A percentile compares a stretch with the other conserved stretches of the same genome.
phyloP scores from a whole-genome alignment of 92 coral and sea anemone genomes.

The Desmophyllum pertusum region DNA sequence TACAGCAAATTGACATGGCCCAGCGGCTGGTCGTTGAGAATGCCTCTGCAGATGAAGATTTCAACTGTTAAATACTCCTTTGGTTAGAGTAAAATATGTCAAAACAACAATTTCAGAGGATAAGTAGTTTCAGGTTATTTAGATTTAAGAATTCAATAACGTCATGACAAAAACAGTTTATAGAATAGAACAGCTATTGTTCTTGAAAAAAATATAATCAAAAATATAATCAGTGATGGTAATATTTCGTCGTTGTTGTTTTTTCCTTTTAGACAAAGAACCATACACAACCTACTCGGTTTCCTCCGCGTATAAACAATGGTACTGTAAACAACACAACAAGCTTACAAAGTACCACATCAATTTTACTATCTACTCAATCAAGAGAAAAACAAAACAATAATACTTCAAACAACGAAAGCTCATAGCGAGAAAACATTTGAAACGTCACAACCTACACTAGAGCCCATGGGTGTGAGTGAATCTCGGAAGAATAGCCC shows the following conservation, averaged over 20 bases:
- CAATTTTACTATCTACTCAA: background rate
- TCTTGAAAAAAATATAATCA: too few relatives aligned
- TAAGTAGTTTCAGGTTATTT: too few relatives aligned
- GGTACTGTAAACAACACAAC: background rate
- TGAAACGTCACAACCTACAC: background rate
- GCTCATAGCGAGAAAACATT: background rate
- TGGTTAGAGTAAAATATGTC: too few relatives aligned
- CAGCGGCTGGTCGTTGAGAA: too few relatives aligned
- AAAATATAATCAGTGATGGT: background rate
- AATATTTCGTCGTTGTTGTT: too few relatives aligned
- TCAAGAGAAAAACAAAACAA: background rate
- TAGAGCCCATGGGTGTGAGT: background rate
- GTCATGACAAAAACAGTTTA: background rate
- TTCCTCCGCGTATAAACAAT: background rate
- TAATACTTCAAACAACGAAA: background rate
- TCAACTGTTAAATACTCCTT: too few relatives aligned
- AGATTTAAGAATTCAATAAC: too few relatives aligned
- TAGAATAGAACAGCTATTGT: background rate
- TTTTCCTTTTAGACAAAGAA: background rate
- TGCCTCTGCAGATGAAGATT: too few relatives aligned
- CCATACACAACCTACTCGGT: background rate
- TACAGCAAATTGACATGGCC: too few relatives aligned
- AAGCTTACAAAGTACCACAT: background rate
- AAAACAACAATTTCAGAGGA: too few relatives aligned
- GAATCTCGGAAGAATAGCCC: background rate